Base-by-base conservation (phyloP, 2,888 invertebrate species). In the Agrilus cyanescens region DNA sequence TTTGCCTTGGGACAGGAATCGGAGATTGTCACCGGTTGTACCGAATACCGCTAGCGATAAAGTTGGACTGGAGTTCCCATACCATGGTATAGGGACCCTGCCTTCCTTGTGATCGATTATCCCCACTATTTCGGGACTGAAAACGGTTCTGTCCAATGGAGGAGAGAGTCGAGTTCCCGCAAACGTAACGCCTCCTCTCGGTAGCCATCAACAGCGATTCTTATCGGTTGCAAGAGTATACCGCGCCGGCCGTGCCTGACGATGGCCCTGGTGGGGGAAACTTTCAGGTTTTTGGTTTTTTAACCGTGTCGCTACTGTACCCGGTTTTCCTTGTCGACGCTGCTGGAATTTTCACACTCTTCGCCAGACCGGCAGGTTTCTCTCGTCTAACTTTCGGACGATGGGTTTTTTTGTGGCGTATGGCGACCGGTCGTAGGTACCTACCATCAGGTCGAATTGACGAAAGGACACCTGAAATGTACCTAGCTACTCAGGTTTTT, bases 151-250 rank as follows among this genome's bases (percentile, higher is more conserved):
- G 38, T 38, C 63, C 63, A 64, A 62, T 60, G 48, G 48, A 18
- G 42, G 12, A 12, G 41, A 40, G 37, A 4, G 30, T 51, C 37
- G 42, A 57, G 63, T 62, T 63, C 64, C 51, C 40, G 40, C 38
- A 37, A 33, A 46, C 44, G 55, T 55, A 52, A 56, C 61, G 52
- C 65, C 65, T 52, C 51, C 53, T 54, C 55, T 62, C 62, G 66
- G 66, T 64, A 65, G 66, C 66, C 66, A 66, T 66, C 63, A 66
- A 63, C 56, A 60, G 59, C 57, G 66, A 66, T 66, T 46, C 60
- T 63, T 66, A 66, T 66, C 66, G 59, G 45, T 38, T 20, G 38
- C 40, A 32, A 41, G 39, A 37, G 32, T 31, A 31, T 12, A 12
- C 10, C 31, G 31, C 31, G 10, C 31, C 31, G 32, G 32, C 32